Evolutionary conservation across 2,113 vertebrate species (phyloP).

Genomic region (Otocyon megalotis): DNA sequence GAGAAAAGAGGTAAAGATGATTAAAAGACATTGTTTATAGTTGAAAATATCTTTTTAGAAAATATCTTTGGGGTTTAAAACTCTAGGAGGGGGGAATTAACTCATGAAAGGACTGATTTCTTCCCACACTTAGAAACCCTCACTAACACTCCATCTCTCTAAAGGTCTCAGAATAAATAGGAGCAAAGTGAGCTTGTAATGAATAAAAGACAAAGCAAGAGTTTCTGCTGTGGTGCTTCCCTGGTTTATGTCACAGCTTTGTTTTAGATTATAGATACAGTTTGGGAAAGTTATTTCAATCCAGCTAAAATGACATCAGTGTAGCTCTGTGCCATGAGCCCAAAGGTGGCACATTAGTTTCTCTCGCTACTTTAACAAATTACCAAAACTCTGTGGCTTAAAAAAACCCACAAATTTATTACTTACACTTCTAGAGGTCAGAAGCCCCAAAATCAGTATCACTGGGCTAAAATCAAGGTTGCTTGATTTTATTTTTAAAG

Average conservation of each 20-base stretch:
- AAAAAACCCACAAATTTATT: background rate
- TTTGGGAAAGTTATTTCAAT: background rate
- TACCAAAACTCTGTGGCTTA: background rate
- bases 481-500: constrained; percentile 57
- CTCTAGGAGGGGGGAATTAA: background rate
- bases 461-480: background rate
- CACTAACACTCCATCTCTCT: background rate
- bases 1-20: background rate
- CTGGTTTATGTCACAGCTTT: background rate
- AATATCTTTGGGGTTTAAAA: constrained; percentile 45
- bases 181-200: constrained; percentile 1
- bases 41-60: constrained; percentile 5
- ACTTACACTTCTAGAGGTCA: background rate
- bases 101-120: background rate
- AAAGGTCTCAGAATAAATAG: background rate
- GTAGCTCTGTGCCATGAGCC: background rate
- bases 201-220: constrained; percentile 2
- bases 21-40: constrained; percentile 1
- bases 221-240: background rate
- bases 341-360: background rate
- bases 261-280: background rate
- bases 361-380: background rate
- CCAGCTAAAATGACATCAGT: background rate
- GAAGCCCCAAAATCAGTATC: constrained; percentile 13
- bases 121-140: background rate